These are phyloP conservation scores for Baryphthengus martii DNA, from an alignment of 2,113 vertebrate genomes.

Conservation along the genomic window DNA sequence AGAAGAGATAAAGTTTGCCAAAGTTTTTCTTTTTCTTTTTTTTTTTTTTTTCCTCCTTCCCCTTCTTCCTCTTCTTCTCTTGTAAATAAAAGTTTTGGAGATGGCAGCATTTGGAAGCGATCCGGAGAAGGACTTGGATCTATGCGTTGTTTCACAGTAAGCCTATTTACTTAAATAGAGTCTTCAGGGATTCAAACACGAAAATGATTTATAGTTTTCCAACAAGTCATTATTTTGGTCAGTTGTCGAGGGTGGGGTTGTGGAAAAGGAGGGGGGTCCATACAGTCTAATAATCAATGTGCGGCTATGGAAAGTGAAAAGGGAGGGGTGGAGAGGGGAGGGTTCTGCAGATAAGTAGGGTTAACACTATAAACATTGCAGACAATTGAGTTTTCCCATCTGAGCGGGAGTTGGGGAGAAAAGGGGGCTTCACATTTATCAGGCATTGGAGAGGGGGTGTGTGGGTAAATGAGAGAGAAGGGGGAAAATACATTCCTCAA, in stretches of 20 bases:
- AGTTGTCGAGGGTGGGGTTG: conserved; percentile 51
- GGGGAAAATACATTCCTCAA: background rate
- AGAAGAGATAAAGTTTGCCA: conserved; percentile 73
- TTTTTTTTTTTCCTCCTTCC: background rate
- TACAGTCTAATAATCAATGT: conserved; percentile 64
- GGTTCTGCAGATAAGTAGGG: conserved; percentile 34
- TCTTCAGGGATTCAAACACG: conserved; percentile 62
- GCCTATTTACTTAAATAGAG: conserved; percentile 69
- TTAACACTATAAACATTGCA: conserved; percentile 66
- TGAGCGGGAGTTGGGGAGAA: conserved; percentile 62
- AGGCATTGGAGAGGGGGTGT: background rate
- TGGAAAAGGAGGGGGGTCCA: conserved; percentile 21
- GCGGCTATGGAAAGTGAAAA: conserved; percentile 42
- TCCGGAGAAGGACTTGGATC: conserved; percentile 61
- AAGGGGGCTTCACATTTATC: conserved; percentile 51
- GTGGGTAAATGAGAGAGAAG: background rate
- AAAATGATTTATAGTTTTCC: conserved; percentile 74
- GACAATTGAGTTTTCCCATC: conserved; percentile 55
- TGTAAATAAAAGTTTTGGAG: conserved; percentile 67
- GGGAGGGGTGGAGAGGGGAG: conserved; percentile 11
- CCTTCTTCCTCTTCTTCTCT: background rate
- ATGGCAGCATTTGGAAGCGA: conserved; percentile 52
- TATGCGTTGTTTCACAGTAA: conserved; percentile 69
- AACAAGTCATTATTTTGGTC: conserved; percentile 71
- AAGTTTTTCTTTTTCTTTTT: background rate